These are phyloP conservation scores for Dendroctonus ponderosae DNA, from an alignment of 1,140 invertebrate genomes.

Conservation along the genomic window DNA sequence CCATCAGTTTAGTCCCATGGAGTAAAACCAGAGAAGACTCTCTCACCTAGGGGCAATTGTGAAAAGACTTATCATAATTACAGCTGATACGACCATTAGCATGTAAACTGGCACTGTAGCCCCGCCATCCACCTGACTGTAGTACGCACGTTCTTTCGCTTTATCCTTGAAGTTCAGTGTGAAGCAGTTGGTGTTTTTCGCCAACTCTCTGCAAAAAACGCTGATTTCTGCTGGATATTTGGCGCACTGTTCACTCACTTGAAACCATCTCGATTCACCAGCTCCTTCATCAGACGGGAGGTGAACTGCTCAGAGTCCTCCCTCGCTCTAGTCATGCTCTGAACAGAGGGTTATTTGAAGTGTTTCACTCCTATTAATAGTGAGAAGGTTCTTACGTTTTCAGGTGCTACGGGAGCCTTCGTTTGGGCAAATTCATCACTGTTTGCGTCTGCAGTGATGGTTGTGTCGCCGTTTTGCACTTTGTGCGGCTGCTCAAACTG, in stretches of 20 bases:
- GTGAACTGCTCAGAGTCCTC: slow-evolving; percentile 72
- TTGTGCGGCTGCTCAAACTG: slow-evolving; percentile 43
- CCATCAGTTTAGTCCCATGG: too few relatives aligned
- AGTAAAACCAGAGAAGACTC: too few relatives aligned
- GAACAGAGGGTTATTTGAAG: slow-evolving; percentile 23
- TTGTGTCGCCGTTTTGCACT: slow-evolving; percentile 50
- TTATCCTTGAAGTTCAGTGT: slow-evolving; percentile 67
- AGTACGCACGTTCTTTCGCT: too few relatives aligned
- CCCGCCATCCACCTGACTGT: too few relatives aligned
- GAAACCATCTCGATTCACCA: slow-evolving; percentile 77
- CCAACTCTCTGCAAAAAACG: slow-evolving; percentile 58
- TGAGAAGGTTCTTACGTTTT: slow-evolving; percentile 37
- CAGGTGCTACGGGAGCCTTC: slow-evolving; percentile 47
- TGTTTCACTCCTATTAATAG: not conserved
- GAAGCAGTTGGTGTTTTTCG: slow-evolving; percentile 65
- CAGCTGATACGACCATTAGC: too few relatives aligned
- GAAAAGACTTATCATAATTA: too few relatives aligned
- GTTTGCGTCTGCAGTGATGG: slow-evolving; percentile 47
- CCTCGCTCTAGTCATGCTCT: slow-evolving; percentile 49
- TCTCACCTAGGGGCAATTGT: too few relatives aligned
- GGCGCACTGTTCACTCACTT: too few relatives aligned
- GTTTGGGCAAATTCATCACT: slow-evolving; percentile 48
- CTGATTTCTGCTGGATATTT: too few relatives aligned
- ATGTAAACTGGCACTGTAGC: too few relatives aligned
- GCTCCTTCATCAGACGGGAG: slow-evolving; percentile 72